Evolutionary conservation across 2,888 invertebrate species (phyloP).

Genomic region (Balanococcus diminutus): DNA sequence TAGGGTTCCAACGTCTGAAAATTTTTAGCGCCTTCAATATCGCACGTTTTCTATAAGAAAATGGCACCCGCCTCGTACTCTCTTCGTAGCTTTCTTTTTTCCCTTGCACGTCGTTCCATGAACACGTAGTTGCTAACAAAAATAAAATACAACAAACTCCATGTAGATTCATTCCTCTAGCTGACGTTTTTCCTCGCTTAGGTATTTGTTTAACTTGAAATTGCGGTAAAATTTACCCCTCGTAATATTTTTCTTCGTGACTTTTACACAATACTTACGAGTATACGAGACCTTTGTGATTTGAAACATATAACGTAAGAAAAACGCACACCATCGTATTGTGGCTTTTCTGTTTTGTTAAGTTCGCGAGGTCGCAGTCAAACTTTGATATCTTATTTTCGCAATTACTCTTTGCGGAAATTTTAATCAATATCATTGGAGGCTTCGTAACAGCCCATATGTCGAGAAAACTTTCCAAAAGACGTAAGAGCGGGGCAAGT

Average conservation of each 20-base stretch:
- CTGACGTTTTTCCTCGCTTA: not conserved
- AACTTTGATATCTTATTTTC: not conserved
- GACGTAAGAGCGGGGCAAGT: too few relatives aligned
- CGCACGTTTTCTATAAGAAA: not conserved
- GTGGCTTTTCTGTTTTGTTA: too few relatives aligned
- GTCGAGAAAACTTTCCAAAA: not conserved
- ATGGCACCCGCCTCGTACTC: too few relatives aligned
- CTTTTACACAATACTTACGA: constrained; percentile 2
- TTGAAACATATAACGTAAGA: not conserved
- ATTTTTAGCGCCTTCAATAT: not conserved
- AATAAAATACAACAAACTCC: not conserved
- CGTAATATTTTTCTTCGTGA: not conserved
- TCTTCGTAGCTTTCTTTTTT: not conserved
- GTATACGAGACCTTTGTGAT: constrained; percentile 17
- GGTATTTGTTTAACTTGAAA: constrained; percentile 1
- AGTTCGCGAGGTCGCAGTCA: not conserved
- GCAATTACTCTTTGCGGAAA: not conserved
- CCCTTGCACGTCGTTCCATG: not conserved
- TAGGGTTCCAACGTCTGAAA: not conserved
- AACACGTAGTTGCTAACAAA: not conserved
- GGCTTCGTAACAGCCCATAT: not conserved
- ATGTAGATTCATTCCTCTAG: not conserved
- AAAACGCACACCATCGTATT: not conserved
- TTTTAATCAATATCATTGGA: constrained; percentile 4
- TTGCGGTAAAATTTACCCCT: not conserved